Base-by-base conservation (phyloP, 2,888 invertebrate genomes). In the Apoda limacodes region DNA sequence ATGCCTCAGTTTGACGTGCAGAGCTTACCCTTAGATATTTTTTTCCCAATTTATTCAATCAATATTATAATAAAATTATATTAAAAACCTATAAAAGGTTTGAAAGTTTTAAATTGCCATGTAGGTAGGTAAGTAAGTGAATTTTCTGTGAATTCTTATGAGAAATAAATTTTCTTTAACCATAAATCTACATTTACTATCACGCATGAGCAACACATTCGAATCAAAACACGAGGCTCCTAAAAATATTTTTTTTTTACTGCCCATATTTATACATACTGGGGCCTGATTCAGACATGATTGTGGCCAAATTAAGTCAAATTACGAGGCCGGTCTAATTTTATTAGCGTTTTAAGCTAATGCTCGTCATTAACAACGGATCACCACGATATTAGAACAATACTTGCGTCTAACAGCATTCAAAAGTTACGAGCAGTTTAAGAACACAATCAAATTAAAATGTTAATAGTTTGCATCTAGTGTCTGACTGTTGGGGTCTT, bases 281-380 rank as follows among this genome's bases (percentile, higher is more conserved):
- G 40, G 43, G 45, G 52, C 63, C 58, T 66, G 70, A 75, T 55
- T 76, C 70, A 64, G 60, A 51, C 55, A 52, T 61, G 64, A 65
- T 69, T 70, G 61, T 62, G 56, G 62, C 68, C 50, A 66, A 72
- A 72, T 75, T 71, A 71, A 67, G 64, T 56, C 56, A 68, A 74
- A 76, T 75, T 70, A 68, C 58, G 60, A 50, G 56, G 52, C 52
- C 48, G 54, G 49, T 57, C 60, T 74, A 72, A 80, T 76, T 80
- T 76, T 78, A 80, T 80, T 76, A 78, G 71, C 63, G 71, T 65
- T 65, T 55, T 49, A 51, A 58, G 48, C 52, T 80, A 78, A 80
- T 80, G 55, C 52, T 59, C 57, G 78, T 78, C 52, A 78, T 80
- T 78, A 76, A 53, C 38, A 34, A 36, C 42, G 40, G 50, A 58